Evolutionary conservation across 1,140 invertebrate species (phyloP).

Genomic region (Orius insidiosus): DNA sequence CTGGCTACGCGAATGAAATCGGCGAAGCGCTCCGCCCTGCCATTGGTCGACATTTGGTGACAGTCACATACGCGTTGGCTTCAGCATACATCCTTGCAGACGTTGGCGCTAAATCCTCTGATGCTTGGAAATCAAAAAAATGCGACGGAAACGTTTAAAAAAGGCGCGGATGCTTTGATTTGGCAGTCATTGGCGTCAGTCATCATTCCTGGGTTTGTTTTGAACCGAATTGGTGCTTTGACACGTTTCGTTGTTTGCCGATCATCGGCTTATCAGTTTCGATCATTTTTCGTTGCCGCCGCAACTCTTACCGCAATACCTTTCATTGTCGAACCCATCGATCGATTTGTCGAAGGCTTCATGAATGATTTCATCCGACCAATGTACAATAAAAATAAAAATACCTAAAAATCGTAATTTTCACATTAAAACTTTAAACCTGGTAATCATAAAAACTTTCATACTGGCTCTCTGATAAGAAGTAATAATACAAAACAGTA

Average conservation of each 20-base stretch:
- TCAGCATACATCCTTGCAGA: background rate
- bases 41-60: background rate
- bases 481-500: too few species aligned
- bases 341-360: conserved; percentile 51
- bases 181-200: conserved; percentile 92
- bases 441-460: too few species aligned
- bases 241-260: conserved; percentile 28
- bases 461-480: too few species aligned
- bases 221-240: conserved; percentile 66
- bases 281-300: conserved; percentile 36
- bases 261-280: conserved; percentile 32
- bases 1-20: conserved; percentile 85
- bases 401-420: background rate
- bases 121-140: too few species aligned
- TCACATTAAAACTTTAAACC: background rate
- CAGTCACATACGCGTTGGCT: background rate
- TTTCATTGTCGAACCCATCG: conserved; percentile 84
- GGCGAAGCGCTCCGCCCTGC: conserved; percentile 69
- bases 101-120: background rate
- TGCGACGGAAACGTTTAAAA: too few species aligned
- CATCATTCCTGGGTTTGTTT: conserved; percentile 76
- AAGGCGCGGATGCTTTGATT: conserved; percentile 53
- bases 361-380: conserved; percentile 53
- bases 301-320: conserved; percentile 74
- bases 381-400: background rate